Percentiles rank a stretch among this genome's conserved stretches.
phyloP scores from a whole-genome alignment of 2,797 vertebrate species.

The Hippopotamyrus pictus region DNA sequence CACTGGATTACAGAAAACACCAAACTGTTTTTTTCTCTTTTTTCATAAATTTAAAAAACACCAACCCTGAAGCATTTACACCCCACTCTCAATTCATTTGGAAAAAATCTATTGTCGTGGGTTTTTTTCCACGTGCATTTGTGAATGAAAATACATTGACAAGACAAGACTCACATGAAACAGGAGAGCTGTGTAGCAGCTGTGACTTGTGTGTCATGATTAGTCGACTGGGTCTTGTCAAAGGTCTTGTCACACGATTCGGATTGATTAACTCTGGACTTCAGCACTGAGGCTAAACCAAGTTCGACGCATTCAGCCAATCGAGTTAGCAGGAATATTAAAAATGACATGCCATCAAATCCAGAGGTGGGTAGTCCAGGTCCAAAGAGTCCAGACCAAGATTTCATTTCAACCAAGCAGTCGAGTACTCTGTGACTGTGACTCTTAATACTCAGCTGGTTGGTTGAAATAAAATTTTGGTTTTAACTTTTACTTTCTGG shows the following conservation, averaged over 20 bases:
- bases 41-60: constrained; percentile 22
- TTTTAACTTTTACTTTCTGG: not conserved
- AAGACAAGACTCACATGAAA: not conserved
- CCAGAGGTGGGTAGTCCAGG: not conserved
- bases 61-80: constrained; percentile 36
- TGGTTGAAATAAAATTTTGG: not conserved
- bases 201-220: not conserved
- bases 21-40: constrained; percentile 1
- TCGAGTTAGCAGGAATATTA: not conserved
- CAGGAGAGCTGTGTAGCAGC: not conserved
- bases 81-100: constrained; percentile 30
- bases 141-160: not conserved
- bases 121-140: not conserved
- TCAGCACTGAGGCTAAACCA: not conserved
- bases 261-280: not conserved
- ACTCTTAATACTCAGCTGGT: not conserved
- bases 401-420: not conserved
- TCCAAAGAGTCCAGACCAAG: not conserved
- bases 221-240: not conserved
- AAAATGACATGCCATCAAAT: not conserved
- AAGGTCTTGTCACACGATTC: not conserved
- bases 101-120: constrained; percentile 20
- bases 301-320: not conserved
- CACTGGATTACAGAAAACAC: constrained; percentile 25
- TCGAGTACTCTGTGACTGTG: not conserved